A percentile compares a stretch with the other conserved stretches of the same genome.
These are phyloP conservation scores for Polyergus mexicanus DNA, from an alignment of 1,140 invertebrate species.

Conservation along the genomic window DNA sequence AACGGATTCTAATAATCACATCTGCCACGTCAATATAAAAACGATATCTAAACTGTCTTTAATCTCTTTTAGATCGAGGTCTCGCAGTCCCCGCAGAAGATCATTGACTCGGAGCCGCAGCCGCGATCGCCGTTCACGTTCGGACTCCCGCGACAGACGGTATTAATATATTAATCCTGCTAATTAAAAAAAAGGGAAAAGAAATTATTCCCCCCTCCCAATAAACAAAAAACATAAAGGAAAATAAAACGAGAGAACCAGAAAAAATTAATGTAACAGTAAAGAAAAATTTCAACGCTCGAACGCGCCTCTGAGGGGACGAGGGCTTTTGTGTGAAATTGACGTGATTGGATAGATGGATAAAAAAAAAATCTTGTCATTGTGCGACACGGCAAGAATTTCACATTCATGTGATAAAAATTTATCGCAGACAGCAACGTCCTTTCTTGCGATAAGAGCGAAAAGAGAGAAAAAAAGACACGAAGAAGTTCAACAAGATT, in stretches of 20 bases:
- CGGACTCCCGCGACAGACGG: constrained; percentile 86
- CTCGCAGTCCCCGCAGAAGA: constrained; percentile 84
- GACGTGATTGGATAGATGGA: neutral
- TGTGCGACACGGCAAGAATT: neutral
- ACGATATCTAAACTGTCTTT: constrained; percentile 69
- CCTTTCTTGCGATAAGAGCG: constrained; percentile 23
- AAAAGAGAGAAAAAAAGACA: neutral
- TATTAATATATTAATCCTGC: constrained; percentile 78
- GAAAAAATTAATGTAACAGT: neutral
- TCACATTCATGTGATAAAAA: neutral
- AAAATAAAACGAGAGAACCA: neutral
- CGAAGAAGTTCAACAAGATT: too few relatives aligned
- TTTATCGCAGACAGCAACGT: neutral
- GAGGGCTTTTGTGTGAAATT: constrained; percentile 12
- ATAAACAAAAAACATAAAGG: constrained; percentile 20
- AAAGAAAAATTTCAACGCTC: neutral
- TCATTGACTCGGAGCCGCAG: constrained; percentile 84
- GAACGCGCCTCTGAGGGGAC: neutral
- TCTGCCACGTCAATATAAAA: constrained; percentile 20
- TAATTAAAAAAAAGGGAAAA: constrained; percentile 52
- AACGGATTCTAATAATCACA: constrained; percentile 57
- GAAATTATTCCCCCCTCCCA: neutral
- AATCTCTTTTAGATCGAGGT: constrained; percentile 84
- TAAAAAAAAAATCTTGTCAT: constrained; percentile 24
- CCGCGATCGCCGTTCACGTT: constrained; percentile 85